Evolutionary conservation across 2,797 vertebrate genomes (phyloP), one percentile per base, ranked within the genome.

Genomic region (Anabas testudineus): DNA sequence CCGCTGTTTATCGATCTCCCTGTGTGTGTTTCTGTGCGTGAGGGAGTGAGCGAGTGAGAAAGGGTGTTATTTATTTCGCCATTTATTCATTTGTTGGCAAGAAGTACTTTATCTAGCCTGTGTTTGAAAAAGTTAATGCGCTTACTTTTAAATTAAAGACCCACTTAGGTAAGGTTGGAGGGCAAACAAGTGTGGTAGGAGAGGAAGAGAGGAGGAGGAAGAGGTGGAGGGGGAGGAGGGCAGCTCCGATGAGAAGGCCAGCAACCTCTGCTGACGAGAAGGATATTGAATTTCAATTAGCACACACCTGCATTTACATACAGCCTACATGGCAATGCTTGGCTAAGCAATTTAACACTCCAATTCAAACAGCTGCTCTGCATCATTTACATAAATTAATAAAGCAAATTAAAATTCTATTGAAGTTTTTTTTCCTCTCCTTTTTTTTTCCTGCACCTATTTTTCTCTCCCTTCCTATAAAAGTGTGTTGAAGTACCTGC

Each of bases 261-360:
- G 74, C 81, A 87, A 91, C 84, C 87, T 59, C 41, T 85, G 76
- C 90, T 82, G 87, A 92, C 58, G 80, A 89, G 86, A 88, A 90
- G 74, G 86, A 90, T 92, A 93, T 91, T 92, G 93, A 92, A 92
- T 93, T 93, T 90, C 91, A 94, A 89, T 94, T 91, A 91, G 85
- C 72, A 52, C 80, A 89, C 83, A 84, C 80, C 88, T 89, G 81
- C 80, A 93, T 93, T 93, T 92, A 89, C 92, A 94, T 90, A 91
- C 87, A 87, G 85, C 81, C 85, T 91, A 91, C 88, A 91, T 86
- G 87, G 81, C 74, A 64, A 90, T 87, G 83, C 89, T 91, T 82
- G 81, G 82, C 81, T 89, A 89, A 91, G 91, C 91, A 91, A 91
- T 92, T 93, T 87, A 91, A 89, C 81, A 91, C 87, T 78, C 81